A percentile compares a stretch with the other conserved stretches of the same genome.
phyloP scores from a whole-genome alignment of 2,797 vertebrate genomes.

The Pogoniulus pusillus region DNA sequence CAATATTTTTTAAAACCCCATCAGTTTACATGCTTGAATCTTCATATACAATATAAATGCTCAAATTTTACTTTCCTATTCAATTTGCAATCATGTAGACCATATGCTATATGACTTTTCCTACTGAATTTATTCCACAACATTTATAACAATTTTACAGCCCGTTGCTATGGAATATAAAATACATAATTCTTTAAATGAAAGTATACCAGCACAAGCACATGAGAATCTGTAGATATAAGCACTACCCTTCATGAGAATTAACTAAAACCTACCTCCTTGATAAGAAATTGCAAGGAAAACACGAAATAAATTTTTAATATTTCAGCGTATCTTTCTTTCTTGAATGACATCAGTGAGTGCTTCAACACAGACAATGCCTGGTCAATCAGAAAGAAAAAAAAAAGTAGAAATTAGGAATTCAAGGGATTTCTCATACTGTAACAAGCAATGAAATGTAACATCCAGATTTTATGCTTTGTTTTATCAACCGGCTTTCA shows the following conservation, averaged over 20 bases:
- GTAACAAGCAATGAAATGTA: not conserved
- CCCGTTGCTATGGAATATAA: not conserved
- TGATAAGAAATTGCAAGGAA: slow-evolving; percentile 69
- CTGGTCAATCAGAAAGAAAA: slow-evolving; percentile 5
- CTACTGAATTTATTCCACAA: not conserved
- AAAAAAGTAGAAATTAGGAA: not conserved
- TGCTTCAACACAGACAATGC: slow-evolving; percentile 62
- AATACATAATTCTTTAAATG: not conserved
- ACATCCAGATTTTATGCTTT: not conserved
- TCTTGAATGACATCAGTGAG: slow-evolving; percentile 64
- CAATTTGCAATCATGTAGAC: not conserved
- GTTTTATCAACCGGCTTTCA: not conserved
- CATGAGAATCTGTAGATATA: not conserved
- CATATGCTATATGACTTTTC: not conserved
- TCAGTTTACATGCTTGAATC: not conserved
- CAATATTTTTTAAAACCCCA: not conserved
- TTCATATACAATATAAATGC: not conserved
- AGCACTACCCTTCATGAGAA: not conserved
- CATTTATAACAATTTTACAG: not conserved
- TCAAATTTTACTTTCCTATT: not conserved
- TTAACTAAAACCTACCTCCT: slow-evolving; percentile 58
- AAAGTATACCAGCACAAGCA: not conserved
- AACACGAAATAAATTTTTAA: slow-evolving; percentile 72
- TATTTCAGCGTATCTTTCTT: slow-evolving; percentile 20
- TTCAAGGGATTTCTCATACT: not conserved